These are phyloP conservation scores for Sebastes melanostomus DNA, from an alignment of 2,797 vertebrate genomes.

Conservation along the genomic window DNA sequence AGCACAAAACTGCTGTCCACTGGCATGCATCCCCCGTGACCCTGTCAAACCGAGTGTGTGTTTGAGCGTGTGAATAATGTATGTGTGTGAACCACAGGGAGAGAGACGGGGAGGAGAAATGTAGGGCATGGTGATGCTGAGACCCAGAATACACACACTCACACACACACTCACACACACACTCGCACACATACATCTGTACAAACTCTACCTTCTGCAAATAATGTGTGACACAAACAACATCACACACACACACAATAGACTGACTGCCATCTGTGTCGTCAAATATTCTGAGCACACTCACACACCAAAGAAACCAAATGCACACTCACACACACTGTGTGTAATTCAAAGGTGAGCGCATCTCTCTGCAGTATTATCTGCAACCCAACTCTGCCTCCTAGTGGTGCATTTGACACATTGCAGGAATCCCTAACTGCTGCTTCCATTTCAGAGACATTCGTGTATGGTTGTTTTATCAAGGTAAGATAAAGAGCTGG, in stretches of 20 bases:
- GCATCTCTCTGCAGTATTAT: slow-evolving; percentile 24
- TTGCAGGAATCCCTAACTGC: slow-evolving; percentile 10
- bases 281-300: slow-evolving; percentile 37
- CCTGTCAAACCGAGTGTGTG: slow-evolving; percentile 52
- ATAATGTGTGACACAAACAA: slow-evolving; percentile 42
- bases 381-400: slow-evolving; percentile 53
- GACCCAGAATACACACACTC: slow-evolving; percentile 39
- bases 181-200: not conserved
- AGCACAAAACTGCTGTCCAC: slow-evolving; percentile 36
- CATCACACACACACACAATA: slow-evolving; percentile 19
- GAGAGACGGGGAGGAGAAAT: slow-evolving; percentile 67
- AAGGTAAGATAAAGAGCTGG: not conserved
- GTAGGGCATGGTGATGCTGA: slow-evolving; percentile 70
- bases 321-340: not conserved
- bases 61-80: slow-evolving; percentile 68
- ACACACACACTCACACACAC: slow-evolving; percentile 15
- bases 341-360: not conserved
- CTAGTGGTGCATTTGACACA: slow-evolving; percentile 42
- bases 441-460: not conserved
- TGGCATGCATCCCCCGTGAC: slow-evolving; percentile 42
- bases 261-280: slow-evolving; percentile 31
- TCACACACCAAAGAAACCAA: slow-evolving; percentile 4
- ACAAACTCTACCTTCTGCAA: slow-evolving; percentile 59
- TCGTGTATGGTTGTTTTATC: not conserved
- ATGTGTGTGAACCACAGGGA: slow-evolving; percentile 62